Base-by-base conservation (phyloP, 2,113 vertebrate species). In the Thalassarche chlororhynchos region DNA sequence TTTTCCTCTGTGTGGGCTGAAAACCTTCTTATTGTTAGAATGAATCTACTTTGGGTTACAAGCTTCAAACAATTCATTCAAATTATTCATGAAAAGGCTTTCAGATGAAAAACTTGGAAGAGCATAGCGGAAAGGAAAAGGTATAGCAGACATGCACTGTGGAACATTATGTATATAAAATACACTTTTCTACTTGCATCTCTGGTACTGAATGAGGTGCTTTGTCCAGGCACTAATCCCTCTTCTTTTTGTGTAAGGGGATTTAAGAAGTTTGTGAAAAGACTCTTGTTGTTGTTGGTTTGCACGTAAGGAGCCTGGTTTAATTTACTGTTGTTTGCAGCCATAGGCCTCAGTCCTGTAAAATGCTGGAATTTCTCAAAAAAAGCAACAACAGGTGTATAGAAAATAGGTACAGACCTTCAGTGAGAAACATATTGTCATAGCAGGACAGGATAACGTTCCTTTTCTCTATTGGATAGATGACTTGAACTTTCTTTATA, bases 1-100 rank as follows among this genome's bases (percentile, higher is more conserved):
- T 95, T 92, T 96, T 97, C 95, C 65, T 77, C 52, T 94, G 92
- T 95, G 95, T 97, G 86, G 94, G 95, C 79, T 96, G 97, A 82
- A 92, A 95, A 93, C 81, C 74, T 93, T 89, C 34, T 91, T 92
- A 97, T 95, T 97, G 96, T 96, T 94, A 76, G 58, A 91, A 66
- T 85, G 74, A 94, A 58, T 93, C 77, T 91, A 8, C 93, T 90
- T 86, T 24, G 42, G 85, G 46, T 90, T 96, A 49, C 61, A 74
- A 36, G 62, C 78, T 95, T 89, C 91, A 89, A 85, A 95, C 82
- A 91, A 31, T 93, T 97, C 32, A 93, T 97, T 95, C 58, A 91
- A 88, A 96, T 96, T 94, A 94, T 94, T 95, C 58, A 70, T 80
- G 40, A 72, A 92, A 93, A 79, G 47, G 34, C 77, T 93, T 94